phyloP scores from a whole-genome alignment of 2,113 vertebrate species.

The Chelonoidis abingdonii region DNA sequence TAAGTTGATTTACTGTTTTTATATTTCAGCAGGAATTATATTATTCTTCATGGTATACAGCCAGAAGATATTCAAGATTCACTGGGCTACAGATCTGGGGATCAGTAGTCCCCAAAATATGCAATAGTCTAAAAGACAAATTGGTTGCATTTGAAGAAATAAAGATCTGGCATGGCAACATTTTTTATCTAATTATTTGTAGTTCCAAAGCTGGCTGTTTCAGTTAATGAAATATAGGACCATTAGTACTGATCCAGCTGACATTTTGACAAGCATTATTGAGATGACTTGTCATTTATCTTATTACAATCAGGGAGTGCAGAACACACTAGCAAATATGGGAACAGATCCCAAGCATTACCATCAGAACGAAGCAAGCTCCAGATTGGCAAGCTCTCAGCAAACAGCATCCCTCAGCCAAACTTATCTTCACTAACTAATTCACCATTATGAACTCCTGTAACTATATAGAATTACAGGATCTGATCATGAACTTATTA shows the following conservation, averaged over 20 bases:
- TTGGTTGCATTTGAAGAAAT: not conserved
- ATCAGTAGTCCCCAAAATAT: conserved; percentile 1
- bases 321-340: not conserved
- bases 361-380: not conserved
- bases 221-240: conserved; percentile 2
- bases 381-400: too few relatives aligned
- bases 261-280: not conserved
- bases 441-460: not conserved
- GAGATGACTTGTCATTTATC: not conserved
- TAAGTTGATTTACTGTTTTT: not conserved
- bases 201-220: conserved; percentile 9
- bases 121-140: not conserved
- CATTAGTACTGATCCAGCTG: conserved; percentile 4
- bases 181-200: not conserved
- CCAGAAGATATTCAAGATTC: not conserved
- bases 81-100: not conserved
- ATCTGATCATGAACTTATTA: not conserved
- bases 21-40: not conserved
- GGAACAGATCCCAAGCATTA: not conserved
- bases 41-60: not conserved
- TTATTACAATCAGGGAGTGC: not conserved
- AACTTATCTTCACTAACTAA: not conserved
- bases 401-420: not conserved
- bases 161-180: not conserved
- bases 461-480: not conserved